Conservation (phyloP, 2,113 vertebrate genomes). For the Tor tambroides region DNA sequence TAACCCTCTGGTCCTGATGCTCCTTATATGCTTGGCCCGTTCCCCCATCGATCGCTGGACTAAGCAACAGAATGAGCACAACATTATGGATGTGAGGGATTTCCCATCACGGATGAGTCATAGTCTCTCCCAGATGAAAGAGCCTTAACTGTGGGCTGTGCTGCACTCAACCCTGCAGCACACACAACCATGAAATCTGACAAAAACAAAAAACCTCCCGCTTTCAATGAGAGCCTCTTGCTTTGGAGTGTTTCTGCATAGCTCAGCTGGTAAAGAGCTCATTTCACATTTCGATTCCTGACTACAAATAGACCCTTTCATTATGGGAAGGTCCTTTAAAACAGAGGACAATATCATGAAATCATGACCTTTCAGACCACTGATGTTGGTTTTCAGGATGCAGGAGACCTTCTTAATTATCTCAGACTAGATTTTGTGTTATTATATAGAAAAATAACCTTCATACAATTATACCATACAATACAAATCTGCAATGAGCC, state of each 20-base stretch:
- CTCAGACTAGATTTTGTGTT: not conserved
- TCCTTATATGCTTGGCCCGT: slow-evolving; percentile 61
- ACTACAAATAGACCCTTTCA: not conserved
- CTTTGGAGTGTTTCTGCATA: slow-evolving; percentile 28
- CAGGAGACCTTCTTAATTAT: not conserved
- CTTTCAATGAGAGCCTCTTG: slow-evolving; percentile 29
- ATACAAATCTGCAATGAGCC: not conserved
- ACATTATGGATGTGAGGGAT: slow-evolving; percentile 53
- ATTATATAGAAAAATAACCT: not conserved
- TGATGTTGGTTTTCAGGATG: not conserved
- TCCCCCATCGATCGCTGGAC: slow-evolving; percentile 58
- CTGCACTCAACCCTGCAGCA: slow-evolving; percentile 43
- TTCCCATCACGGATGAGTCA: slow-evolving; percentile 61
- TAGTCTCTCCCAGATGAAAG: slow-evolving; percentile 54
- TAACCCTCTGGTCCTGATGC: slow-evolving; percentile 56
- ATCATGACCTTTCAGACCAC: not conserved
- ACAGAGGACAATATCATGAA: not conserved
- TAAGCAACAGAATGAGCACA: slow-evolving; percentile 43
- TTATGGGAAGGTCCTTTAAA: not conserved
- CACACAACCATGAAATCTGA: slow-evolving; percentile 44
- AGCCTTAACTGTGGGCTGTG: slow-evolving; percentile 41
- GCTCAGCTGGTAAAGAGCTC: slow-evolving; percentile 12
- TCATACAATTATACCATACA: not conserved
- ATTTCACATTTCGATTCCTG: slow-evolving; percentile 14
- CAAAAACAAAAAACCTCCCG: slow-evolving; percentile 31